Conservation (phyloP, 2,888 invertebrate species). For the Gandaritis pyraliata region DNA sequence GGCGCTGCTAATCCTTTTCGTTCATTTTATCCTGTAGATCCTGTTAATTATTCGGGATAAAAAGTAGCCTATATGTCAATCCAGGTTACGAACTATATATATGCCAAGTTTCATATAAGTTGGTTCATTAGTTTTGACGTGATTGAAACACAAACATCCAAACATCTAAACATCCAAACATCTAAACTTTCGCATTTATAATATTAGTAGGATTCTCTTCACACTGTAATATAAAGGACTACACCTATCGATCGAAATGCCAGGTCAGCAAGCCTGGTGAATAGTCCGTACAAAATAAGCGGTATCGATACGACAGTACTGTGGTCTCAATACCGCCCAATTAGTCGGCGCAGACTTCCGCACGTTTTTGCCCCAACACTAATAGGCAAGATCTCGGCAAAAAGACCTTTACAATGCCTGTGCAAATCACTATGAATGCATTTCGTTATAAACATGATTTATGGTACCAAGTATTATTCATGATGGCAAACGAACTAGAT, state of each 20-base stretch:
- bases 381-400: slow-evolving; percentile 72
- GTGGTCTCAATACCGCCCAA: slow-evolving; percentile 77
- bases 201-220: too few species aligned
- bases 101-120: too few species aligned
- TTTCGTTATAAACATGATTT: slow-evolving; percentile 44
- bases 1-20: too few species aligned
- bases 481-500: slow-evolving; percentile 41
- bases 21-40: too few species aligned
- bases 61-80: too few species aligned
- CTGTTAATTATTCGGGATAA: too few species aligned
- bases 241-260: slow-evolving; percentile 39
- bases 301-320: slow-evolving; percentile 59
- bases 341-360: slow-evolving; percentile 77
- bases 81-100: too few species aligned
- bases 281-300: slow-evolving; percentile 52
- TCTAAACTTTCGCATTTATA: too few species aligned
- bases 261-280: slow-evolving; percentile 46
- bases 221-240: slow-evolving; percentile 27
- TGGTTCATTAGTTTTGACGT: too few species aligned
- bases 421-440: slow-evolving; percentile 39
- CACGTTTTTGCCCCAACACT: slow-evolving; percentile 78
- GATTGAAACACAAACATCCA: too few species aligned
- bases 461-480: slow-evolving; percentile 42
- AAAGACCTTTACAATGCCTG: slow-evolving; percentile 59
- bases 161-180: too few species aligned